These are phyloP conservation scores for Sycophila texana DNA, from an alignment of 2,888 invertebrate genomes.

Conservation along the genomic window DNA sequence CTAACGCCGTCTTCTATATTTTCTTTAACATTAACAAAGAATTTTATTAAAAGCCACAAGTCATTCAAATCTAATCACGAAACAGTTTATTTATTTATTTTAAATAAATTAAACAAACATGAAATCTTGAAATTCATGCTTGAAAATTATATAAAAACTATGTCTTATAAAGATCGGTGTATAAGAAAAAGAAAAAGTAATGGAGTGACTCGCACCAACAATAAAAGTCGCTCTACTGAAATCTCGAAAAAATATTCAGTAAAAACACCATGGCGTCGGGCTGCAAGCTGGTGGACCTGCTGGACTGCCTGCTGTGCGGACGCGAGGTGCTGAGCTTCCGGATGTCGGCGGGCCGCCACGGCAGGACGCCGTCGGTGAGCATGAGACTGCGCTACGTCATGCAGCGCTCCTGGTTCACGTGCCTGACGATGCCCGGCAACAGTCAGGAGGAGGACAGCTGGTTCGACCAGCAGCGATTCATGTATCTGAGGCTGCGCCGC, in stretches of 20 bases:
- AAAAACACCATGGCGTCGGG: conserved; percentile 66
- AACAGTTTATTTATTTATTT: no score
- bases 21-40: no score
- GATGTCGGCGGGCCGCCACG: conserved; percentile 57
- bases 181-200: no score
- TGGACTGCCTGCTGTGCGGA: conserved; percentile 71
- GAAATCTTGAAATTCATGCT: no score
- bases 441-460: conserved; percentile 61
- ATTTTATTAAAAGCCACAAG: no score
- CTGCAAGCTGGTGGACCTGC: conserved; percentile 70
- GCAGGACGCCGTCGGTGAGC: conserved; percentile 59
- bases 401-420: conserved; percentile 72
- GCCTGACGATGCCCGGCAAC: conserved; percentile 63
- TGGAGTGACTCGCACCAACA: no score
- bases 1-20: no score
- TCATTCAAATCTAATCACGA: no score
- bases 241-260: not conserved
- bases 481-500: conserved; percentile 71
- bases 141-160: no score
- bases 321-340: conserved; percentile 67
- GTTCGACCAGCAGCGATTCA: conserved; percentile 71
- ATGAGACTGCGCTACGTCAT: conserved; percentile 71
- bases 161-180: no score
- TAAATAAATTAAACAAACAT: no score
- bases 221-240: not conserved